Evolutionary conservation across 1,140 invertebrate genomes (phyloP).

Genomic region (Lepidostoma basale): DNA sequence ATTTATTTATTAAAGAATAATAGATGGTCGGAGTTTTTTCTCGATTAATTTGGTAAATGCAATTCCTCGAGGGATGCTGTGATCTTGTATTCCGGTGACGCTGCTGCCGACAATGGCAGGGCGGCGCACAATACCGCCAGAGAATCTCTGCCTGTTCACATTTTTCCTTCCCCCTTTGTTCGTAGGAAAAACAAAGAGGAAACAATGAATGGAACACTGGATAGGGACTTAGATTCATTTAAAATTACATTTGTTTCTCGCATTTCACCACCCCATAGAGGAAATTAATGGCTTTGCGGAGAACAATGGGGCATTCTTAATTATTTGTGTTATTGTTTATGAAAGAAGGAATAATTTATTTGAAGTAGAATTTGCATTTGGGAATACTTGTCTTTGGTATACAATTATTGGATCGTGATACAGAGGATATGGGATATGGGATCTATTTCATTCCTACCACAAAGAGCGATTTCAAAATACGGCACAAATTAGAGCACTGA

Average conservation of each 20-base stretch:
- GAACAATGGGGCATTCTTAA: conserved; percentile 27
- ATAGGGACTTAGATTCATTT: conserved; percentile 34
- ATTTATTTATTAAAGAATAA: no score
- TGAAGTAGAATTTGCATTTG: no score
- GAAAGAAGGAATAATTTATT: background rate
- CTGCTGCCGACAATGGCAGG: conserved; percentile 14
- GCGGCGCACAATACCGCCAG: background rate
- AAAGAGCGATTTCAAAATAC: no score
- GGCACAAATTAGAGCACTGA: no score
- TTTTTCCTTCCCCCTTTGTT: conserved; percentile 33
- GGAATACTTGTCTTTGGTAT: no score
- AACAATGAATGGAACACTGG: conserved; percentile 15
- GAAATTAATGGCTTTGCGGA: conserved; percentile 12
- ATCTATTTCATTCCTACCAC: no score
- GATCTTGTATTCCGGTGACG: conserved; percentile 11
- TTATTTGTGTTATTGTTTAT: conserved; percentile 29
- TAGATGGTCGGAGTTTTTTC: no score
- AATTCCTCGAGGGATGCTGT: no score
- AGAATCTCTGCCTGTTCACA: conserved; percentile 16
- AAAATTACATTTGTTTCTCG: conserved; percentile 40
- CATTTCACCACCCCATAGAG: conserved; percentile 17
- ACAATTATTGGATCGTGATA: no score
- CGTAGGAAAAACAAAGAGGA: conserved; percentile 1
- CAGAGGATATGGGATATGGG: no score
- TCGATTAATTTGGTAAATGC: no score